A percentile compares a stretch with the other conserved stretches of the same genome.
Evolutionary conservation across 2,113 vertebrate species (phyloP).

Genomic region (Tragelaphus imberbis): DNA sequence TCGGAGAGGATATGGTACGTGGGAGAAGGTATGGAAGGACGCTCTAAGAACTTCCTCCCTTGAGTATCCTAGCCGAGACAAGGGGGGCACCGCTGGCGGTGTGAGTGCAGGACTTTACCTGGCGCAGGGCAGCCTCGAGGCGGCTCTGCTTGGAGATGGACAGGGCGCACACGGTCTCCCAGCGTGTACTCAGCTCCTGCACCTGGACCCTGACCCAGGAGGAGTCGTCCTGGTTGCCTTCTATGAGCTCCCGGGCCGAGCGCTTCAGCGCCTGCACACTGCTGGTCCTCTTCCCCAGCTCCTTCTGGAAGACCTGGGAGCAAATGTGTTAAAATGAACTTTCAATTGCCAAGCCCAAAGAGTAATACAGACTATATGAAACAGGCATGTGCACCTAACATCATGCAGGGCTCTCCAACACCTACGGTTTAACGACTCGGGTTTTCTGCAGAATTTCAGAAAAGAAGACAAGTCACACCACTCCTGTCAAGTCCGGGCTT

Average conservation of each 20-base stretch:
- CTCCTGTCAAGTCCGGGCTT: neutral
- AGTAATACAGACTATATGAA: neutral
- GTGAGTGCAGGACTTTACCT: slow-evolving; percentile 77
- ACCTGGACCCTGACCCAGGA: slow-evolving; percentile 98
- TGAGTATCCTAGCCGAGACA: neutral
- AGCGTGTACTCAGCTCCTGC: slow-evolving; percentile 95
- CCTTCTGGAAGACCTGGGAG: slow-evolving; percentile 94
- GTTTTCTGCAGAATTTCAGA: neutral
- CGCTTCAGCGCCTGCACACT: slow-evolving; percentile 95
- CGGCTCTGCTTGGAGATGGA: slow-evolving; percentile 95
- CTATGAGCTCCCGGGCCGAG: slow-evolving; percentile 91
- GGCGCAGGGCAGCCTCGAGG: slow-evolving; percentile 91
- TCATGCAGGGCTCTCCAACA: neutral
- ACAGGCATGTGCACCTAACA: neutral
- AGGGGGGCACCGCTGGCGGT: fast-evolving
- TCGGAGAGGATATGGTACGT: fast-evolving
- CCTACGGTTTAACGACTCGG: neutral
- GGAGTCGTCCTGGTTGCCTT: slow-evolving; percentile 92
- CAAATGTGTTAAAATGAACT: neutral
- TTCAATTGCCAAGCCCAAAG: neutral
- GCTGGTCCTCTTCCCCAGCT: slow-evolving; percentile 94
- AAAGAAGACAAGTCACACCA: neutral
- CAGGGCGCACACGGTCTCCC: slow-evolving; percentile 96
- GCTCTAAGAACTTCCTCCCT: neutral
- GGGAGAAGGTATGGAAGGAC: neutral